Evolutionary conservation across 2,888 invertebrate species (phyloP), one percentile per base, ranked within the genome.

Genomic region (Tribolium freemani): DNA sequence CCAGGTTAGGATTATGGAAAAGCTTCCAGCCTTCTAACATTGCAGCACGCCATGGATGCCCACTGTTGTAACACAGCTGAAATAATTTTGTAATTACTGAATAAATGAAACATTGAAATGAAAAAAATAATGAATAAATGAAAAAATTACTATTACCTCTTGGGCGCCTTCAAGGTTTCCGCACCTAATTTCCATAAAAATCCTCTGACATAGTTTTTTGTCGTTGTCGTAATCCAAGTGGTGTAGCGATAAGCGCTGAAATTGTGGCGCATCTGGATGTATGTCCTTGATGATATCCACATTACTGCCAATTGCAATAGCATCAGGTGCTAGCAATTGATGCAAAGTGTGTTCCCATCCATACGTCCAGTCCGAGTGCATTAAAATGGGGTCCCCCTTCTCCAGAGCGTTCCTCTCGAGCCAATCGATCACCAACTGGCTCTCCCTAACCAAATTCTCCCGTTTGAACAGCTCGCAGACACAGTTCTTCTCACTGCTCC

Each of bases 301-400:
- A 0, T 88, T 86, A 54, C 90, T 90, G 1, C 88, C 86, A 80
- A 92, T 92, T 0, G 90, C 89, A 16, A 90, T 90, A 3, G 88
- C 88, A 48, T 87, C 86, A n/a, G 86, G 84, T 44, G 87, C 87
- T 77, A 88, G 87, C 72, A 93, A 87, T 80, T 94, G 92, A 85
- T 95, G 94, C 13, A 97, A 88, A 1, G 97, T 96, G 83, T 97
- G 97, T 84, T 96, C 96, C 96, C 97, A 97, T 30, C 94, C 94
- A 53, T 95, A 90, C 63, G 94, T 93, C 79, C 90, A 90, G 84
- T 96, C 96, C 30, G 94, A 93, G 83, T 94, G 96, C 81, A 94
- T 92, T 69, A 93, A 89, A 8, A 92, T 88, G 71, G 90, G 83
- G 60, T 83, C 82, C 64, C 85, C 84, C 68, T 78, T 79, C 67